Evolutionary conservation across 2,888 invertebrate genomes (phyloP), one percentile per base, ranked within the genome.

Genomic region (Horisme vitalbata): DNA sequence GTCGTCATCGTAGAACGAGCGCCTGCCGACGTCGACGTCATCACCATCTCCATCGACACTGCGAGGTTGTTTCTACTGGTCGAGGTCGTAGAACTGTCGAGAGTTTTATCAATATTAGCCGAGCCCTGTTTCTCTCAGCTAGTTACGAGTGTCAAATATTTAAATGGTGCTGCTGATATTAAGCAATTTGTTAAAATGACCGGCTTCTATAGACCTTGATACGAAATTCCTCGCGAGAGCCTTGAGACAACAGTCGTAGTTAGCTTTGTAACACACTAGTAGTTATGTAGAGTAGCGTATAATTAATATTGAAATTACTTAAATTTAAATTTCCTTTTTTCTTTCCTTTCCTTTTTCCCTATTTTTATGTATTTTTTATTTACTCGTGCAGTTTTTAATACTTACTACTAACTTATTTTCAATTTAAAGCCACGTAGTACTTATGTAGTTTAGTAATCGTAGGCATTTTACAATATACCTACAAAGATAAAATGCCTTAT

Each of bases 201-300:
- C 44, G 50, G 43, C 47, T 32, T 52, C 59, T 32, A 50, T 47
- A 43, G 57, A 39, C 55, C 57, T 57, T 51, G 49, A 48, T 34
- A 49, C 21, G 39, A 53, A 48, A 55, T 55, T 38, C 45, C 32
- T 46, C 8, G 37, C 36, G 33, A n/a, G 15, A 41, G 36, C 51
- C 56, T 56, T 37, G 53, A 53, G 43, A 27, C 37, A 5, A 12
- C 47, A 27, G 24, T 33, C 47, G 50, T 56, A 45, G 37, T 24
- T 50, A 45, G 38, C 51, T 48, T 51, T 31, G 48, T 46, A 56
- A 46, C 26, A 18, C 18, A 18, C 18, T 2, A 5, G 5, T 6
- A 14, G 26, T 36, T 36, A 46, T 47, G 33, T 20, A 38, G 31
- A 23, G n/a, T n/a, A n/a, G 9, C 23, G 23, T 23, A 2, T n/a